These are phyloP conservation scores for Paraplagusia blochii DNA, from an alignment of 2,113 vertebrate genomes.

Conservation along the genomic window DNA sequence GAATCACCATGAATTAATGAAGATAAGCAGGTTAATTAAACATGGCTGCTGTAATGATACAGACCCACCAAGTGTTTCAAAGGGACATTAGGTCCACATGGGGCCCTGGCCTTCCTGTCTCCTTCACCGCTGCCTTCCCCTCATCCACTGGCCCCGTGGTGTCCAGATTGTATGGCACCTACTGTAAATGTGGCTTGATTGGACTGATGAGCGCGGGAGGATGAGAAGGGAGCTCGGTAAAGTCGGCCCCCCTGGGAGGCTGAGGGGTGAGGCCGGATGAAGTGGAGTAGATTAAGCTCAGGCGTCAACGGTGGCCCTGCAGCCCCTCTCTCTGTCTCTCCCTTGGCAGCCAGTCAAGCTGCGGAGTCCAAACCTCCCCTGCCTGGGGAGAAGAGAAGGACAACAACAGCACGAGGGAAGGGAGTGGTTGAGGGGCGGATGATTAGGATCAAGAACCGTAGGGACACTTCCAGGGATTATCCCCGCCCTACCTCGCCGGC, in stretches of 20 bases:
- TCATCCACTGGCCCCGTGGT: conserved; percentile 37
- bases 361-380: conserved; percentile 77
- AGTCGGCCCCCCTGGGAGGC: conserved; percentile 66
- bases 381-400: conserved; percentile 61
- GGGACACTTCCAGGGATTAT: conserved; percentile 81
- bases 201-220: conserved; percentile 85
- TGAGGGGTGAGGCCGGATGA: conserved; percentile 50
- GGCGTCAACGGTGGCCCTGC: conserved; percentile 88
- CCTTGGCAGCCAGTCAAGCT: conserved; percentile 80
- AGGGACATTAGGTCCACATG: conserved; percentile 79
- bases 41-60: conserved; percentile 76
- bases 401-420: conserved; percentile 71
- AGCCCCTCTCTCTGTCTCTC: conserved; percentile 76
- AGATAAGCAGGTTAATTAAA: conserved; percentile 92
- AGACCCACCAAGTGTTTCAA: conserved; percentile 89
- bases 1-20: conserved; percentile 92
- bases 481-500: conserved; percentile 66
- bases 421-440: conserved; percentile 58
- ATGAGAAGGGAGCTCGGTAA: conserved; percentile 44
- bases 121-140: conserved; percentile 34
- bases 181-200: conserved; percentile 83
- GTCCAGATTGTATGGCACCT: conserved; percentile 80
- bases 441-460: conserved; percentile 60
- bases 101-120: conserved; percentile 60
- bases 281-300: conserved; percentile 73